Evolutionary conservation across 2,113 vertebrate genomes (phyloP).

Genomic region (Festucalex cinctus): DNA sequence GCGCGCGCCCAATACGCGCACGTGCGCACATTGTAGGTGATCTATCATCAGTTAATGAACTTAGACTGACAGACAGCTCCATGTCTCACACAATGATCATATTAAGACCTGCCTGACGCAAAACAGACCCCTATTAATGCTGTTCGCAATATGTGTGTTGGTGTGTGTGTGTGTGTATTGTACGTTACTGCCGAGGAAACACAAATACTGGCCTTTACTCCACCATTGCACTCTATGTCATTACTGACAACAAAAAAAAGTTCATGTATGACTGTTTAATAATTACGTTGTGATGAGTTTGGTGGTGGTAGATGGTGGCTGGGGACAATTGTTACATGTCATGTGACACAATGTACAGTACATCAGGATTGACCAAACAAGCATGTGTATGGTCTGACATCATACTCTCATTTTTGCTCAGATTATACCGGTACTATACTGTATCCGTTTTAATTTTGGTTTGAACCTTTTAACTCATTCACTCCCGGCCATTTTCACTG

Average conservation of each 20-base stretch:
- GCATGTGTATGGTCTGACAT: background rate
- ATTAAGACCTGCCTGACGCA: conserved; percentile 91
- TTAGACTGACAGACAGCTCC: conserved; percentile 95
- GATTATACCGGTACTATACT: too few species aligned
- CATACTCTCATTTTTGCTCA: background rate
- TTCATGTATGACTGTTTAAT: background rate
- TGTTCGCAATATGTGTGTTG: conserved; percentile 70
- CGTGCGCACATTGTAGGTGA: conserved; percentile 52
- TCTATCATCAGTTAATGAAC: conserved; percentile 90
- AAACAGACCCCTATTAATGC: conserved; percentile 88
- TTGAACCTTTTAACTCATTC: too few species aligned
- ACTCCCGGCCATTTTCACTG: too few species aligned
- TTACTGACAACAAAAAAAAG: background rate
- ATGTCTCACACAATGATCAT: conserved; percentile 89
- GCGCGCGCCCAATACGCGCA: conserved; percentile 22
- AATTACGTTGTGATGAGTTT: background rate
- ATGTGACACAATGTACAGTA: background rate
- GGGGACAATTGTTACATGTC: background rate
- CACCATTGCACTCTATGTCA: background rate
- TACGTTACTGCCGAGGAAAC: conserved; percentile 13
- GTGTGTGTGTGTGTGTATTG: conserved; percentile 24
- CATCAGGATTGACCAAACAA: background rate
- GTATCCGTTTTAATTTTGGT: too few species aligned
- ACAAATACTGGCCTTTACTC: conserved; percentile 42
- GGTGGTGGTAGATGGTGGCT: background rate